Evolutionary conservation across 2,797 vertebrate genomes (phyloP), one percentile per base, ranked within the genome.

Genomic region (Xiphorhynchus erythropygius): DNA sequence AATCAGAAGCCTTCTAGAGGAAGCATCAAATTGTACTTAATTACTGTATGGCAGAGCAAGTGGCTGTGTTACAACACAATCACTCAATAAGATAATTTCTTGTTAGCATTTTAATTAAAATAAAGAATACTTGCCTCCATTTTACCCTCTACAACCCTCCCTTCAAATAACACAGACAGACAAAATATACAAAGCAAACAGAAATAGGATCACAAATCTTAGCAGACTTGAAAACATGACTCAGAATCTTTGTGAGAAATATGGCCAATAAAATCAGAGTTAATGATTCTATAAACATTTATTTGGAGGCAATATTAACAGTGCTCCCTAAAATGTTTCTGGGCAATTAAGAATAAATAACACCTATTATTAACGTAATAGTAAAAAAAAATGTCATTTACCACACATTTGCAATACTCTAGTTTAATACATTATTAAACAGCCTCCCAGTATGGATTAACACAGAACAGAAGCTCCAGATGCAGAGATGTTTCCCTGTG

Each of bases 21-120:
- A 97, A 82, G 57, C 94, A 96, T 97, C 97, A 97, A 98, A 97
- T 97, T 97, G 95, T 92, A 97, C 94, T 97, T 98, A 97, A 97
- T 97, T 97, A 91, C 74, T 91, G 52, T 76, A 94, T 93, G 94
- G 95, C 93, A 96, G 89, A 97, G 70, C 70, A 96, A 96, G 96
- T 93, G 87, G 84, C 91, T 96, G 56, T 86, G 90, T 93, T 96
- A 94, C 88, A 97, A 96, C 74, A 84, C 94, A 90, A 94, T 97
- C 86, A 94, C 55, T 97, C 97, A 97, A 77, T 83, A 82, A 77
- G 93, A 95, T 95, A 90, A 77, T 89, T 96, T 95, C 92, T 96
- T 95, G 88, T 82, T 97, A 97, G 71, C 87, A 96, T 97, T 97
- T 97, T 97, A 98, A 97, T 97, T 97, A 97, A 97, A 97, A 97